A percentile compares a stretch with the other conserved stretches of the same genome.
These are phyloP conservation scores for Stigmatopora argus DNA, from an alignment of 2,113 vertebrate genomes.

Conservation along the genomic window DNA sequence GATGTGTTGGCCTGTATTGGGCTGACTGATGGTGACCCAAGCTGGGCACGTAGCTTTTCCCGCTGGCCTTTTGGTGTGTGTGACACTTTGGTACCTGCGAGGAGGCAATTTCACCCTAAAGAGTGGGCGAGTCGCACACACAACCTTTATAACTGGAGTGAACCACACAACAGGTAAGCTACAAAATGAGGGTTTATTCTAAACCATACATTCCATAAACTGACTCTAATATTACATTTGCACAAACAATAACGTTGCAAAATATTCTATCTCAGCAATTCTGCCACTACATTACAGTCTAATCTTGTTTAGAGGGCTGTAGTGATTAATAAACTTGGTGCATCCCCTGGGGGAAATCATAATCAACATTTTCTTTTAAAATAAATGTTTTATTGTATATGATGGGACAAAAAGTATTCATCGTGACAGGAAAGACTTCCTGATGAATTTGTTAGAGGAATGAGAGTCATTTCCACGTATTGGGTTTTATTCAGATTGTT, in stretches of 20 bases:
- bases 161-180: slow-evolving; percentile 71
- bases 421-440: neutral
- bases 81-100: slow-evolving; percentile 80
- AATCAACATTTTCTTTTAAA: neutral
- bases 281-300: neutral
- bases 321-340: neutral
- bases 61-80: slow-evolving; percentile 90
- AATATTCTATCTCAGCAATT: neutral
- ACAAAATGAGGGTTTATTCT: neutral
- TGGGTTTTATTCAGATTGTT: neutral
- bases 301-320: neutral
- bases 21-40: slow-evolving; percentile 84
- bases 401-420: neutral
- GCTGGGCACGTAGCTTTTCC: slow-evolving; percentile 80
- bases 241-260: neutral
- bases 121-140: slow-evolving; percentile 79
- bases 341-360: neutral
- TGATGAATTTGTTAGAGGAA: neutral
- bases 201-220: neutral
- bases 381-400: neutral
- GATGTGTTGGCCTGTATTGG: slow-evolving; percentile 89
- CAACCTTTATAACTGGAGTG: slow-evolving; percentile 90
- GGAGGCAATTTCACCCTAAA: slow-evolving; percentile 75
- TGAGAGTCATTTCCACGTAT: neutral
- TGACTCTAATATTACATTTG: neutral